These are phyloP conservation scores for Menidia beryllina DNA, from an alignment of 2,113 vertebrate genomes.

Conservation along the genomic window DNA sequence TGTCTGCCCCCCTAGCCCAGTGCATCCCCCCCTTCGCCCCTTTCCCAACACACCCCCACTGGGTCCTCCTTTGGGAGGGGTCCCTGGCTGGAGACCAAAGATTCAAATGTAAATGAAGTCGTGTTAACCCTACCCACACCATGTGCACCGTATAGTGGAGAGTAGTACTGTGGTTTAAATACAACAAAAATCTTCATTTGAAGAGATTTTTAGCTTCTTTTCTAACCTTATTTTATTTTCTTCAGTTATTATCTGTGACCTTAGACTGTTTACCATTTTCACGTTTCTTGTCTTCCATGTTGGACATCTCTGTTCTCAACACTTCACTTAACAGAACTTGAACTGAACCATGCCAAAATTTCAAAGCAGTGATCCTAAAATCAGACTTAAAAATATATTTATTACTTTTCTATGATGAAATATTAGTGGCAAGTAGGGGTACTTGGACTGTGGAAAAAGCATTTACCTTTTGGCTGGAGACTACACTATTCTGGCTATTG, in stretches of 20 bases:
- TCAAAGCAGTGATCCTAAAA: not conserved
- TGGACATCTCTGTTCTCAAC: slow-evolving; percentile 69
- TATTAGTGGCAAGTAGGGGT: too few relatives aligned
- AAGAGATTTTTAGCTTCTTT: slow-evolving; percentile 63
- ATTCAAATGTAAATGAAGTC: slow-evolving; percentile 81
- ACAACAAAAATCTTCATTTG: slow-evolving; percentile 32
- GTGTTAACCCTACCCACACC: slow-evolving; percentile 79
- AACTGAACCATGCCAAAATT: slow-evolving; percentile 3
- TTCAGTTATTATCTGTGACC: slow-evolving; percentile 59
- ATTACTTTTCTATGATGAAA: not conserved
- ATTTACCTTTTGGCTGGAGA: not conserved
- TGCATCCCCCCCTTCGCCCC: slow-evolving; percentile 69
- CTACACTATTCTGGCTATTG: not conserved
- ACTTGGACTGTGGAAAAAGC: not conserved
- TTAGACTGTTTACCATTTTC: slow-evolving; percentile 48
- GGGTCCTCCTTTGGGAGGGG: slow-evolving; percentile 85
- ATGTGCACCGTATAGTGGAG: slow-evolving; percentile 82
- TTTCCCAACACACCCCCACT: slow-evolving; percentile 71
- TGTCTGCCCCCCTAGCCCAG: slow-evolving; percentile 85
- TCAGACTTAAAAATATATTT: not conserved
- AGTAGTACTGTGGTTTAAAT: slow-evolving; percentile 75
- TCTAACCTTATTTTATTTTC: slow-evolving; percentile 54
- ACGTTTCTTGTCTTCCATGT: slow-evolving; percentile 34
- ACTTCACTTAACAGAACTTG: slow-evolving; percentile 10
- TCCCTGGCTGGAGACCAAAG: slow-evolving; percentile 84